These are phyloP conservation scores for Tachysurus vachellii DNA, from an alignment of 2,113 vertebrate genomes.

Conservation along the genomic window DNA sequence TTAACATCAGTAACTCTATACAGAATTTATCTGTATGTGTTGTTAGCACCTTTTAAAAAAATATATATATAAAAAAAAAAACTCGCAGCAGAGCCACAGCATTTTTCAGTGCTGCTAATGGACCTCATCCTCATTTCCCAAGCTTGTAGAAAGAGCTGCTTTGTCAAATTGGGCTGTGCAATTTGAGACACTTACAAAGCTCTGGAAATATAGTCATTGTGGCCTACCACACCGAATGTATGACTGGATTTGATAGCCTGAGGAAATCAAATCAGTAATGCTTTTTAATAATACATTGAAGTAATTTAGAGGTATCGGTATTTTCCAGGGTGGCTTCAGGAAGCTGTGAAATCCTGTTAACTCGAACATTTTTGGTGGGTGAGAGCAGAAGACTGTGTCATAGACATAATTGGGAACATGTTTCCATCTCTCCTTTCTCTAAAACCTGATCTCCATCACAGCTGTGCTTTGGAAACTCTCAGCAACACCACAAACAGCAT, in stretches of 20 bases:
- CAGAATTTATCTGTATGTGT: not conserved
- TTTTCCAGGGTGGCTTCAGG: constrained; percentile 51
- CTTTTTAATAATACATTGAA: constrained; percentile 57
- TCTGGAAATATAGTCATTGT: constrained; percentile 57
- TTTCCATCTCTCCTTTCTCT: constrained; percentile 32
- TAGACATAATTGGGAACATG: constrained; percentile 54
- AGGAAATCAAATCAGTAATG: constrained; percentile 54
- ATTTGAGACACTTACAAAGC: constrained; percentile 54
- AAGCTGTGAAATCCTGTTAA: constrained; percentile 59
- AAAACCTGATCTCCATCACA: constrained; percentile 49
- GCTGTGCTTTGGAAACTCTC: constrained; percentile 50
- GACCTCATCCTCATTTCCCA: constrained; percentile 49
- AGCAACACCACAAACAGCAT: constrained; percentile 17
- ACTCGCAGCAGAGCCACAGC: constrained; percentile 21
- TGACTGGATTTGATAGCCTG: constrained; percentile 55
- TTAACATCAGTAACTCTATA: not conserved
- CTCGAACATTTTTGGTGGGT: constrained; percentile 54
- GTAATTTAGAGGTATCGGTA: constrained; percentile 60
- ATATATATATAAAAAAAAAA: not conserved
- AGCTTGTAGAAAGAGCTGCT: constrained; percentile 53
- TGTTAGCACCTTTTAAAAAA: not conserved
- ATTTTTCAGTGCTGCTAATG: constrained; percentile 39
- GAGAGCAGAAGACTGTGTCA: constrained; percentile 48
- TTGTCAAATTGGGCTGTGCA: constrained; percentile 57
- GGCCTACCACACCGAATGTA: constrained; percentile 55